Evolutionary conservation across 1,140 invertebrate species (phyloP).

Genomic region (Penaeus vannamei): DNA sequence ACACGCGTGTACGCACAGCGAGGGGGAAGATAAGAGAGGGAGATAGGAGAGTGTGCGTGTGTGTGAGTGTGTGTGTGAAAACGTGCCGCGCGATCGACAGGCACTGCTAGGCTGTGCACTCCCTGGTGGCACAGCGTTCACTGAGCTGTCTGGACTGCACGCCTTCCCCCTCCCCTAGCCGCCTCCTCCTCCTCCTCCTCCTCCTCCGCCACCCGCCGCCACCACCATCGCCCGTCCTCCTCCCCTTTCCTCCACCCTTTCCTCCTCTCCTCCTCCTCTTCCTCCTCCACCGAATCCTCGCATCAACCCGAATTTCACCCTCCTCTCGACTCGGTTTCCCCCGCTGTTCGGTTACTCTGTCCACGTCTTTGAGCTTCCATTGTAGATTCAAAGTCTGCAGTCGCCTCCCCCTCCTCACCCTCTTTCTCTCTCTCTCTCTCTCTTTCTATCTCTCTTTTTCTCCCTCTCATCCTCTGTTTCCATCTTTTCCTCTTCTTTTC

Average conservation of each 20-base stretch:
- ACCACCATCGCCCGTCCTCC: constrained; percentile 13
- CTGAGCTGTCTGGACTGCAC: constrained; percentile 50
- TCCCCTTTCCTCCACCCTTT: constrained; percentile 18
- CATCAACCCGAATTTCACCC: constrained; percentile 53
- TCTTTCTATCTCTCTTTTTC: background rate
- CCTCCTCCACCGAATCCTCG: constrained; percentile 32
- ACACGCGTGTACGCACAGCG: constrained; percentile 35
- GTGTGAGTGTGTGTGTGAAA: constrained; percentile 59
- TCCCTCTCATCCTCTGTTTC: background rate
- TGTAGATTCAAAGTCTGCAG: background rate
- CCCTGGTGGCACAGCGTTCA: constrained; percentile 65
- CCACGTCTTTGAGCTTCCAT: background rate
- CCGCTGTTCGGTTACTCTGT: background rate
- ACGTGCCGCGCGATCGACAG: constrained; percentile 36
- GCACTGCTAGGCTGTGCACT: constrained; percentile 63
- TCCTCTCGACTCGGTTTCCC: constrained; percentile 25
- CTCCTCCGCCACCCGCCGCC: constrained; percentile 1
- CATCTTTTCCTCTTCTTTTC: no score
- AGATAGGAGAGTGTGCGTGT: constrained; percentile 54
- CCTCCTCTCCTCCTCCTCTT: background rate
- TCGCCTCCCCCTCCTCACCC: background rate
- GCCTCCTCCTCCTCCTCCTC: background rate
- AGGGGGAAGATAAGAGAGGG: constrained; percentile 54
- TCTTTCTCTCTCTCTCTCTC: background rate
- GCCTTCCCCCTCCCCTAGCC: constrained; percentile 24